phyloP scores from a whole-genome alignment of 2,113 vertebrate species.

The Clarias macrocephalus region DNA sequence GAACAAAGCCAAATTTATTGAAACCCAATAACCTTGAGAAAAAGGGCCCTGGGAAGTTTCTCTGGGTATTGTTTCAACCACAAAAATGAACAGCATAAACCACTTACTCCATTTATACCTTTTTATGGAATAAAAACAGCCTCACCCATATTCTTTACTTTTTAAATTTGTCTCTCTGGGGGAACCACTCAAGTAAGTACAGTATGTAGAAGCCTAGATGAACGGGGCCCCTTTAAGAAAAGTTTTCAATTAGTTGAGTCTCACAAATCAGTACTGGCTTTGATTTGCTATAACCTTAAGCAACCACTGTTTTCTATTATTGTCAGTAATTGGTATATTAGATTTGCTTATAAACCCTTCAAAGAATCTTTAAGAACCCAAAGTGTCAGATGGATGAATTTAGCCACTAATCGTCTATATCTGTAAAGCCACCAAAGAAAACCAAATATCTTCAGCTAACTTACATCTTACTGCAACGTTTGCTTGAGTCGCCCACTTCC shows the following conservation, averaged over 20 bases:
- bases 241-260: neutral
- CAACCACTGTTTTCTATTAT: neutral
- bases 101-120: neutral
- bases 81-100: conserved; percentile 19
- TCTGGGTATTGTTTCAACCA: conserved; percentile 26
- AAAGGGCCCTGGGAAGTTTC: neutral
- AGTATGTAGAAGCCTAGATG: neutral
- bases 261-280: neutral
- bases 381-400: neutral
- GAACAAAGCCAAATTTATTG: neutral
- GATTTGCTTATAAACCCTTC: neutral
- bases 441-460: neutral
- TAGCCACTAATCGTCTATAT: neutral
- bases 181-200: neutral
- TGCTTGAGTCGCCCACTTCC: neutral
- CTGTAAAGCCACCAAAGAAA: neutral
- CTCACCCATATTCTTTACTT: neutral
- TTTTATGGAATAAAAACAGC: conserved; percentile 12
- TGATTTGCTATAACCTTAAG: neutral
- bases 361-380: neutral
- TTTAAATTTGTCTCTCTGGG: neutral
- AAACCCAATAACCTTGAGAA: neutral
- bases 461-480: neutral
- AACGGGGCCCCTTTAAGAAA: neutral
- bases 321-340: neutral